Conservation (phyloP, 2,797 vertebrate species). For the Peromyscus nudipes region DNA sequence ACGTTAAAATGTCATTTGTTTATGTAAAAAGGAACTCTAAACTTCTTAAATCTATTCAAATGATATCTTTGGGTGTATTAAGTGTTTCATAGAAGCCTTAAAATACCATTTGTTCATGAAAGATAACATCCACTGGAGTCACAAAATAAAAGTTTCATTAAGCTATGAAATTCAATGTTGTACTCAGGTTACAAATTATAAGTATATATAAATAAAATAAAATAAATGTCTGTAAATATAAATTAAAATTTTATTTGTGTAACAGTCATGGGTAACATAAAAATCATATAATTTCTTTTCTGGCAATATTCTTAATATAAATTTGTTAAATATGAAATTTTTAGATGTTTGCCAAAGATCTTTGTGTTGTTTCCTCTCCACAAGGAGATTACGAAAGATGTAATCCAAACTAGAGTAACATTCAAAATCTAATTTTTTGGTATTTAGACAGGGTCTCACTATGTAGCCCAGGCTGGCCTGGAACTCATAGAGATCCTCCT, state of each 20-base stretch:
- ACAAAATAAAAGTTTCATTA: neutral
- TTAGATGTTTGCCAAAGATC: neutral
- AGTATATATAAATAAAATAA: constrained; percentile 1
- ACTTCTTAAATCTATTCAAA: neutral
- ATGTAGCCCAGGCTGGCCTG: neutral
- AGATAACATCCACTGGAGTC: neutral
- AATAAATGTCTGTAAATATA: neutral
- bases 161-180: neutral
- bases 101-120: neutral
- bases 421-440: neutral
- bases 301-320: neutral
- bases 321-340: neutral
- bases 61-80: neutral
- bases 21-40: neutral
- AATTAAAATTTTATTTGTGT: neutral
- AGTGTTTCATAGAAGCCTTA: neutral
- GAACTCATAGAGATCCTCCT: neutral
- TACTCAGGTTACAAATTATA: neutral
- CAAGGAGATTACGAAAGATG: neutral
- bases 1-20: constrained; percentile 4
- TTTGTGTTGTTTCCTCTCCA: neutral
- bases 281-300: constrained; percentile 27
- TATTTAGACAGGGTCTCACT: neutral
- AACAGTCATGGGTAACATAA: constrained; percentile 17
- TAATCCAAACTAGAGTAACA: neutral